Conservation (phyloP, 2,113 vertebrate genomes). For the Odontophorus gujanensis region DNA sequence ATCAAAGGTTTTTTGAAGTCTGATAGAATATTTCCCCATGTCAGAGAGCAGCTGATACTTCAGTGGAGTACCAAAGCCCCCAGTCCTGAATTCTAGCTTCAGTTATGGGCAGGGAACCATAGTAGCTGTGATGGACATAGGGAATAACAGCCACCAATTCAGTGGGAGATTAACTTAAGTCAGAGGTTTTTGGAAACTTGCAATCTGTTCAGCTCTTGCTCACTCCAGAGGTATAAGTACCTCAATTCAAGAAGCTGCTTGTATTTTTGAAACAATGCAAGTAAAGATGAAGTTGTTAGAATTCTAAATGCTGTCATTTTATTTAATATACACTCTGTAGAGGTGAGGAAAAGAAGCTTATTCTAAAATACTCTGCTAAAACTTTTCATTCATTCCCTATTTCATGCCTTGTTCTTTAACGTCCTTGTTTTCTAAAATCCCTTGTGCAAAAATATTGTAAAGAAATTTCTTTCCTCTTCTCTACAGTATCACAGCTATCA, state of each 20-base stretch:
- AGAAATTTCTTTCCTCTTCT: background rate
- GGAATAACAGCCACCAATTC: background rate
- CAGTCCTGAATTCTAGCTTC: background rate
- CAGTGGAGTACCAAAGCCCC: background rate
- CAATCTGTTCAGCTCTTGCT: background rate
- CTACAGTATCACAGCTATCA: background rate
- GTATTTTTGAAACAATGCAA: background rate
- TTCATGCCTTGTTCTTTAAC: background rate
- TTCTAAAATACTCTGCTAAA: background rate
- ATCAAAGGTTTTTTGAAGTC: background rate
- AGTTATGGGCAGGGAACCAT: background rate
- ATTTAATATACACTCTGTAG: background rate
- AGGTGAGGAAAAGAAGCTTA: background rate
- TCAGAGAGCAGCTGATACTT: background rate
- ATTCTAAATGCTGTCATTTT: background rate
- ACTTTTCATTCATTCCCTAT: background rate
- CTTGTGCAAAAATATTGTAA: background rate
- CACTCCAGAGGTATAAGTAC: background rate
- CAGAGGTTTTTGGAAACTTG: background rate
- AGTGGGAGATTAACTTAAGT: background rate
- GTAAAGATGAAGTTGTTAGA: background rate
- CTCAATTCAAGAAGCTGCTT: background rate
- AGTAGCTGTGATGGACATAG: background rate
- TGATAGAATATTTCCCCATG: background rate
- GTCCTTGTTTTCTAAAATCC: background rate